Evolutionary conservation across 2,888 invertebrate species (phyloP), one percentile per base, ranked within the genome.

Genomic region (Epinotia brunnichana): DNA sequence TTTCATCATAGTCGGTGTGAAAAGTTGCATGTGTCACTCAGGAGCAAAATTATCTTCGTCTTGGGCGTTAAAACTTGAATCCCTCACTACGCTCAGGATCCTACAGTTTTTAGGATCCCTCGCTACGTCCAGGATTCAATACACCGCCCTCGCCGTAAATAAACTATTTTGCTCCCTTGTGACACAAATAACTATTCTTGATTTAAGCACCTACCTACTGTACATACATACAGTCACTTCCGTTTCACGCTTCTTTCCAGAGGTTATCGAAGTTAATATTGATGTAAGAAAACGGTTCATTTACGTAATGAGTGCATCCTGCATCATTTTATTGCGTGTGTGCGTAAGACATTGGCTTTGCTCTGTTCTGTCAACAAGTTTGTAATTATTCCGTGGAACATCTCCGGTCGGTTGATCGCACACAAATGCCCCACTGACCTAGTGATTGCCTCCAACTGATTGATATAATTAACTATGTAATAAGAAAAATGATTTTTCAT

Each of bases 201-300:
- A 44, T 15, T 29, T 7, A 44, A n/a, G 41, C 15, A 66, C 15
- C 35, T 51, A 48, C n/a, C n/a, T n/a, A n/a, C n/a, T n/a, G n/a
- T n/a, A n/a, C n/a, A n/a, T n/a, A n/a, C n/a, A n/a, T 51, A 54
- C 39, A 19, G 59, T 21, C 53, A 44, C 41, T 67, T 48, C 29
- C 44, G 56, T 68, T 68, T 72, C 56, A 72, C 56, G 61, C 44
- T 35, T 21, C 56, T 51, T 59, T 61, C 15, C 67, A 68, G 56
- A 72, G 72, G 61, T 68, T 72, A 72, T 71, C 71, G 15, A 56
- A n/a, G 59, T 44, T 15, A 21, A 19, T 60, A 41, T 61, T 61
- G 44, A 61, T 24, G 61, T 19, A 62, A 29, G 62, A 70, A 63
- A 44, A 70, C 56, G 15, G 9, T 21, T 15, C 35, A 70, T 21